Evolutionary conservation across 2,113 vertebrate genomes (phyloP), one percentile per base, ranked within the genome.

Genomic region (Albula glossodonta): DNA sequence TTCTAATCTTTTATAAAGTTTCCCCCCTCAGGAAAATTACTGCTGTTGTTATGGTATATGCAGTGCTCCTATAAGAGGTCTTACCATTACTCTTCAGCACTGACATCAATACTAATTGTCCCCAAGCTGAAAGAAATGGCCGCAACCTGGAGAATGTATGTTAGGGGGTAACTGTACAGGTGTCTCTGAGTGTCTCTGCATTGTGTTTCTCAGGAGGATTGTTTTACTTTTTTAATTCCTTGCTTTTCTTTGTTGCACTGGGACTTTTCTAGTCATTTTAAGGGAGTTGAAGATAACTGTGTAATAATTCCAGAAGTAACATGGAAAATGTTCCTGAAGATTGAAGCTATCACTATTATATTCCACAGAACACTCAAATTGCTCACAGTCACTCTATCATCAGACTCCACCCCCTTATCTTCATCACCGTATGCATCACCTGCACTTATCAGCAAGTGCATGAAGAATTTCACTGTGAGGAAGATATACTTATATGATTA

Each of bases 101-200:
- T 70, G 60, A 70, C 19, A 70, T 70, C 15, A 70, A 70, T 70
- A 70, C 63, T 70, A n/a, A 70, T 70, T 70, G 63, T 70, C 63
- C 63, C 63, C 15, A 3, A 13, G 12, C 63, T 70, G 22, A 5
- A 17, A 31, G 70, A 31, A 31, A 1, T 8, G n/a, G 70, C 10
- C n/a, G 31, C 25, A 74, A 31, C 19, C n/a, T 19, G 19, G 19
- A n/a, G 22, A 70, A n/a, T 70, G 19, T n/a, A 70, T 70, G n/a
- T 70, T n/a, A 70, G 4, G 63, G 63, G 63, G 63, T 70, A 70
- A 70, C 63, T 70, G 63, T 70, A 70, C 63, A n/a, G 63, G 63
- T 70, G 63, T 70, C 63, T 8, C 7, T 31, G 70, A 56, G 2
- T 56, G 53, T 41, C 7, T 7, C 70, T 74, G n/a, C 70, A 74